phyloP scores from a whole-genome alignment of 2,797 vertebrate species.

The Melanotaenia maccullochi region DNA sequence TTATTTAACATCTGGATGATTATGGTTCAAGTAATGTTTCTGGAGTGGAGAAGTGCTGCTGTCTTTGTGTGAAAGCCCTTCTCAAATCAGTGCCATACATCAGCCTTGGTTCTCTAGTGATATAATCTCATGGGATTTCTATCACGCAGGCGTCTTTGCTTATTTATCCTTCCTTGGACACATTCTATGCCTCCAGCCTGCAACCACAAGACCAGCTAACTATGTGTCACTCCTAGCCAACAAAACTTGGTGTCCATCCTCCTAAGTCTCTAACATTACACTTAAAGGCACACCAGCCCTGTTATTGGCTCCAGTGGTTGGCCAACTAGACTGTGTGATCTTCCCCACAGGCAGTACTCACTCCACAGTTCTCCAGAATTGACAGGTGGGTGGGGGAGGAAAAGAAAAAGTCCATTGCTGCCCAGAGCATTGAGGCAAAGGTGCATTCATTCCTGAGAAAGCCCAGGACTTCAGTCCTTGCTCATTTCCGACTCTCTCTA shows the following conservation, averaged over 20 bases:
- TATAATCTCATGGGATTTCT: constrained; percentile 45
- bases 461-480: constrained; percentile 17
- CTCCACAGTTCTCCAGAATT: constrained; percentile 42
- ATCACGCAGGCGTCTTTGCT: constrained; percentile 36
- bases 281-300: constrained; percentile 2
- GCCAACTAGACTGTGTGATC: constrained; percentile 55
- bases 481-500: constrained; percentile 9
- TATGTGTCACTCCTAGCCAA: constrained; percentile 51
- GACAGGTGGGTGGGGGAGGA: constrained; percentile 51
- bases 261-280: constrained; percentile 1
- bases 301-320: constrained; percentile 22
- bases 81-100: constrained; percentile 39
- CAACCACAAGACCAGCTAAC: constrained; percentile 39
- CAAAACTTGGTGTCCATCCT: constrained; percentile 37
- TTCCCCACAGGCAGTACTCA: constrained; percentile 56
- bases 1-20: constrained; percentile 6
- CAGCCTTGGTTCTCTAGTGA: constrained; percentile 1
- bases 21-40: constrained; percentile 18
- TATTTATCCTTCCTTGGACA: constrained; percentile 50
- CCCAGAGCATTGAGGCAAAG: constrained; percentile 36
- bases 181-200: constrained; percentile 33
- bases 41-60: constrained; percentile 3
- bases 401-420: constrained; percentile 47
- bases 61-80: constrained; percentile 31
- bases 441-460: constrained; percentile 35